Evolutionary conservation across 35 echinoderm and acorn worm genomes (phyloP), one percentile per base, ranked within the genome.

Genomic region (Amphiura filiformis): DNA sequence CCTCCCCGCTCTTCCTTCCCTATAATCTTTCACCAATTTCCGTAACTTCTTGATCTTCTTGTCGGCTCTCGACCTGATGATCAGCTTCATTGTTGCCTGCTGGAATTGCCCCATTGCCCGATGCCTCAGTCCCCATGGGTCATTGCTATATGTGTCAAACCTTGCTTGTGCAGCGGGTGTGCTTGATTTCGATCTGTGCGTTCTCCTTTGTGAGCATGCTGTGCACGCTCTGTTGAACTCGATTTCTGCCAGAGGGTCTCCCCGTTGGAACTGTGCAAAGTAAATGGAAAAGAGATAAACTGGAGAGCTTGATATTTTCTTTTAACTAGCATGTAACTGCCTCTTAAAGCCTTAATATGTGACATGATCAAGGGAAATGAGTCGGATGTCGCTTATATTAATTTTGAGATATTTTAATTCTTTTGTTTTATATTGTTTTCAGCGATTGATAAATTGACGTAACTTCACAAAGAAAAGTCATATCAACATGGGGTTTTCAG

Each of bases 121-220:
- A 78, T 99, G 88, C 47, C 89, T 92, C 57, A 93, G 65, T 23
- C 78, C 78, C 96, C 96, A 99, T 28, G 93, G 88, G 79, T 99
- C 96, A 79, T 99, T 99, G 82, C 28, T 90, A 70, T 95, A 95
- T 17, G 79, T 22, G 38, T 94, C 96, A 90, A 99, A 99, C 79
- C 76, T 65, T 5, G 96, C 89, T 34, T 49, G 37, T 0, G 78
- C 38, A 28, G 86, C 31, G 0, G 96, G 93, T 32, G 88, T 83
- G 17, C 85, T 75, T 38, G 81, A 75, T 30, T 82, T 84, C 65
- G n/a, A 57, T 13, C 96, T 77, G 57, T 90, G 85, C 61, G 93
- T 94, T 56, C 96, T 86, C 32, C 96, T 86, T 65, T 94, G 87
- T n/a, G 87, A 90, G 64, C 87, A 90, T 13, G 49, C 32, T 1